Base-by-base conservation (phyloP, 2,113 vertebrate genomes). In the Pseudorhombus dupliciocellatus region DNA sequence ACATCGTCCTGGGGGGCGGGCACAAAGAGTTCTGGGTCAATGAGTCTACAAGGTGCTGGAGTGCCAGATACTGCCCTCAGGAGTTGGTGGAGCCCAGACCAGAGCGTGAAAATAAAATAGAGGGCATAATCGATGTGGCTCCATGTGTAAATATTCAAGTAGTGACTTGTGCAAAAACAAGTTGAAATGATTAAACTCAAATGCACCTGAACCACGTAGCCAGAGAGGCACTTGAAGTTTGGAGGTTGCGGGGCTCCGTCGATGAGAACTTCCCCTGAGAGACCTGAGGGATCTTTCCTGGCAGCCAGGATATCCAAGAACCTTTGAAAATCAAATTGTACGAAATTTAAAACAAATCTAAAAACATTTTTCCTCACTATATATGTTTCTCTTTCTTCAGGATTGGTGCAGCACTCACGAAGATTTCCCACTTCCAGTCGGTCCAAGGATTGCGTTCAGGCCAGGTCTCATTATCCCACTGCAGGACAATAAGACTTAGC, bases 381-480 rank as follows among this genome's bases (percentile, higher is more conserved):
- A 0, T 20, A 51, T n/a, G 1, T 16, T 18, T 40, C 53, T 40
- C 6, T 28, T n/a, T 12, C 1, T 8, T 6, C 2, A 4, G 59
- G 21, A 40, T 53, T 12, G 10, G 53, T 53, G 9, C 7, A 18
- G n/a, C 62, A 98, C 97, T 97, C 91, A 99, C 97, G 96, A 98
- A 84, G 98, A 98, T 89, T 98, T 99, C 40, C 98, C 98, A 79
- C 96, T 91, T 67, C 97, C 98, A 22, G 96, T 98, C 3, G 96
- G 96, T 78, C 98, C 98, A 73, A 99, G 91, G 83, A 99, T 97
- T 54, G 97, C 97, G 28, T 99, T 99, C 76, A 99, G 93, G 22
- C 98, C 98, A 20, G 98, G 96, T 87, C 82, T 95, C 97, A 99
- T 98, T 73, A 98, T 93, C n/a, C 97, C 98, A 89, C 97, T 99